Conservation (phyloP, 1,140 invertebrate genomes). For the Diploscapter pachys region DNA sequence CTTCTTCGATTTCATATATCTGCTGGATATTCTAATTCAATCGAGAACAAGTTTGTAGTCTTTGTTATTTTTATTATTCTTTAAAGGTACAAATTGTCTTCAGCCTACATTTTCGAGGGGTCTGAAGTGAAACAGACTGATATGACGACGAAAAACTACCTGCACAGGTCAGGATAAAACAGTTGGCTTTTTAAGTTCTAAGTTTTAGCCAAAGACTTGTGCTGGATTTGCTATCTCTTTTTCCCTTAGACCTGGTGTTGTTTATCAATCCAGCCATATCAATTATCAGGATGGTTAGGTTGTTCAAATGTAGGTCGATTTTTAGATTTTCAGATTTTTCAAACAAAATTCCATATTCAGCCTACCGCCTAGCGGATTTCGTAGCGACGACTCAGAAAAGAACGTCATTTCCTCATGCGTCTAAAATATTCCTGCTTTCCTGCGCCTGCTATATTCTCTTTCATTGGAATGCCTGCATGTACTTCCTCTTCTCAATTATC, state of each 20-base stretch:
- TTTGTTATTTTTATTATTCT: constrained; percentile 1
- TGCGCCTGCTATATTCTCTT: constrained; percentile 27
- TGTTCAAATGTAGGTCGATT: constrained; percentile 18
- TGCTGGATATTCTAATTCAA: constrained; percentile 11
- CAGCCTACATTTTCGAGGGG: constrained; percentile 19
- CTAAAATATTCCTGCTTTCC: constrained; percentile 31
- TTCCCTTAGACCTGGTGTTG: constrained; percentile 16
- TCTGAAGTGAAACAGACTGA: constrained; percentile 6
- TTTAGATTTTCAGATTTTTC: constrained; percentile 4
- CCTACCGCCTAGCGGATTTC: constrained; percentile 27
- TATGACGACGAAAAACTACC: not conserved
- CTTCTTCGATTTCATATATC: constrained; percentile 9
- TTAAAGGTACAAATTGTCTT: not conserved
- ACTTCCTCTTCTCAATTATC: constrained; percentile 30
- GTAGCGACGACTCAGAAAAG: constrained; percentile 12
- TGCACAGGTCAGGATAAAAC: too few relatives aligned
- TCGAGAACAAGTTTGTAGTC: constrained; percentile 3
- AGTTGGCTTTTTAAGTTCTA: too few relatives aligned
- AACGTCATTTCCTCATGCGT: constrained; percentile 30
- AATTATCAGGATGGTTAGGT: constrained; percentile 1
- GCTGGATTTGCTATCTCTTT: constrained; percentile 6
- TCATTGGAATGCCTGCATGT: constrained; percentile 38
- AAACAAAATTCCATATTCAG: constrained; percentile 6
- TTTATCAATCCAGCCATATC: not conserved
- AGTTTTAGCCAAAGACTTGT: not conserved